Evolutionary conservation across 1,140 invertebrate genomes (phyloP).

Genomic region (Rhyzopertha dominica): DNA sequence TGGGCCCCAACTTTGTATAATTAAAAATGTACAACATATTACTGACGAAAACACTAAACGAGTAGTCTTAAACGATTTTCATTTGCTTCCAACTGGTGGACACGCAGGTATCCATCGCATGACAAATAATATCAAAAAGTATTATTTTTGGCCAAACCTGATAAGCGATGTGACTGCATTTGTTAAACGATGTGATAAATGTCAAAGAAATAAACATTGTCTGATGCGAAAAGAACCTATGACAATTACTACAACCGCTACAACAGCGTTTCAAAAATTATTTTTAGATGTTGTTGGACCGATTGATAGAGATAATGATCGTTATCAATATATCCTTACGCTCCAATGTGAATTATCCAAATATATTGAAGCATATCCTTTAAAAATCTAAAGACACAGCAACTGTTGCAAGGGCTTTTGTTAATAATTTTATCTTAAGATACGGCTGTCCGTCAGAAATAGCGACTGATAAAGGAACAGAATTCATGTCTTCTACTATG

Average conservation of each 20-base stretch:
- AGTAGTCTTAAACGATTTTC: slow-evolving; percentile 9
- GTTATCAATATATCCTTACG: slow-evolving; percentile 9
- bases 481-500: too few species aligned
- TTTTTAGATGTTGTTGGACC: slow-evolving; percentile 11
- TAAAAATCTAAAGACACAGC: too few species aligned
- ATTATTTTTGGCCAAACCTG: slow-evolving; percentile 11
- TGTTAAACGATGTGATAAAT: slow-evolving; percentile 3
- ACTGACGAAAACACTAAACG: background rate
- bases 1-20: too few species aligned
- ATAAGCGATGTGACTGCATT: background rate
- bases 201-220: slow-evolving; percentile 1
- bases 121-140: slow-evolving; percentile 4
- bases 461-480: too few species aligned
- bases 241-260: slow-evolving; percentile 5
- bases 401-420: too few species aligned
- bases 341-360: slow-evolving; percentile 6
- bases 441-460: too few species aligned
- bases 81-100: slow-evolving; percentile 5
- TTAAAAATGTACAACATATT: too few species aligned
- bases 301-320: background rate
- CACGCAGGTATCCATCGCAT: slow-evolving; percentile 3
- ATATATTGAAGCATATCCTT: slow-evolving; percentile 1
- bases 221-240: background rate
- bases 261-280: background rate
- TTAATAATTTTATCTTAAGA: too few species aligned